Conservation (phyloP, 2,113 vertebrate species). For the Pardalotus punctatus region DNA sequence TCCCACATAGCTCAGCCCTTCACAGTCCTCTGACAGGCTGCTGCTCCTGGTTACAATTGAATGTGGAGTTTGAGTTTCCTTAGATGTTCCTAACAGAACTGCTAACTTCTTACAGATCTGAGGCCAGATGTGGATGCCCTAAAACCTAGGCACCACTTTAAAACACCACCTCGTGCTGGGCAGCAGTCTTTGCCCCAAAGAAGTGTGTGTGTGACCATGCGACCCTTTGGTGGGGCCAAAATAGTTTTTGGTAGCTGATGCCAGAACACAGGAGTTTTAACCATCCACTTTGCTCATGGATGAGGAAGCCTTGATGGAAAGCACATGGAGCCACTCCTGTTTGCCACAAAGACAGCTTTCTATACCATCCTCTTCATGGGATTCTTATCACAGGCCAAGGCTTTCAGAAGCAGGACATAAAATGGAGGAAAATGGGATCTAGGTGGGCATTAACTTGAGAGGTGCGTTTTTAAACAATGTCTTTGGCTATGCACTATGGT, state of each 20-base stretch:
- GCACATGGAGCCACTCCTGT: fast-evolving
- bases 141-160: not conserved
- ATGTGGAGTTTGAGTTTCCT: not conserved
- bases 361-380: not conserved
- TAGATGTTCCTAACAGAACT: not conserved
- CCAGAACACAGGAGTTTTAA: not conserved
- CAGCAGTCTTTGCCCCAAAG: not conserved
- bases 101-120: not conserved
- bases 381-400: not conserved
- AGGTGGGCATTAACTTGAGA: not conserved
- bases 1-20: not conserved
- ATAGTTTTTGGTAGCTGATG: not conserved
- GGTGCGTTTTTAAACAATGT: not conserved
- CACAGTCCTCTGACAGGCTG: not conserved
- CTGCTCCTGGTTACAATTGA: not conserved
- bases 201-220: not conserved
- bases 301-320: not conserved
- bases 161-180: not conserved
- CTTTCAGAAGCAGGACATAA: not conserved
- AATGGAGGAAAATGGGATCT: not conserved
- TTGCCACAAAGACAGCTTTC: not conserved
- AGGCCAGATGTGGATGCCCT: not conserved
- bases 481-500: not conserved
- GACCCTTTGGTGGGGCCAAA: not conserved
- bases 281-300: not conserved